Conservation (phyloP, 1,140 invertebrate genomes). For the Steinernema feltiae region DNA sequence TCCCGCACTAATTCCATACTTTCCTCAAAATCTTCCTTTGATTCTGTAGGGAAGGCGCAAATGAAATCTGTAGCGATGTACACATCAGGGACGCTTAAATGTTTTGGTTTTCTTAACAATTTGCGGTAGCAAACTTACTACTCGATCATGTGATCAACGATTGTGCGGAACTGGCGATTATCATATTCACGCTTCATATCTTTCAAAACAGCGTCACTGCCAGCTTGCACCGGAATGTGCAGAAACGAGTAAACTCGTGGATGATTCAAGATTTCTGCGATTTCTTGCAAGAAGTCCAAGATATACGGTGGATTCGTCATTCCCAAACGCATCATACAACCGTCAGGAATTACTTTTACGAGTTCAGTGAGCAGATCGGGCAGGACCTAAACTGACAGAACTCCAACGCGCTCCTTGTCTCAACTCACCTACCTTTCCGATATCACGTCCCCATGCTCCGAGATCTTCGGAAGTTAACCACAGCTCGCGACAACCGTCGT, state of each 20-base stretch:
- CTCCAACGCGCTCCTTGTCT: not conserved
- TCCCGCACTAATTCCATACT: constrained; percentile 76
- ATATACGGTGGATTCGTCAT: constrained; percentile 91
- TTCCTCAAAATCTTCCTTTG: constrained; percentile 78
- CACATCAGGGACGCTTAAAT: constrained; percentile 71
- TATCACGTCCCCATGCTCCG: constrained; percentile 90
- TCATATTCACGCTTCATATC: constrained; percentile 96
- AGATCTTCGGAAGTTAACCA: constrained; percentile 98
- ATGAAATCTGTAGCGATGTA: constrained; percentile 97
- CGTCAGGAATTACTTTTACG: constrained; percentile 81
- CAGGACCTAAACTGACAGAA: constrained; percentile 61
- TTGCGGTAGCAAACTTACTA: too few relatives aligned
- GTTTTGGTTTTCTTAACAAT: too few relatives aligned
- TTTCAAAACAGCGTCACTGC: constrained; percentile 80
- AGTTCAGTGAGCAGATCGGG: constrained; percentile 78
- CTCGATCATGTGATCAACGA: constrained; percentile 76
- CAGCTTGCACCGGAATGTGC: constrained; percentile 93
- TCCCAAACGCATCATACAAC: constrained; percentile 67
- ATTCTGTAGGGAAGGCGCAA: constrained; percentile 96
- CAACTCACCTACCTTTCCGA: constrained; percentile 66
- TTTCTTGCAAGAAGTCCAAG: constrained; percentile 70
- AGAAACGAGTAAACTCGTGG: constrained; percentile 87
- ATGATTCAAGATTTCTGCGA: constrained; percentile 79
- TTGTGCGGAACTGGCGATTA: constrained; percentile 76
- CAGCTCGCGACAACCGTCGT: constrained; percentile 89